Evolutionary conservation across 2,888 invertebrate species (phyloP), one percentile per base, ranked within the genome.

Genomic region (Hofmannophila pseudospretella): DNA sequence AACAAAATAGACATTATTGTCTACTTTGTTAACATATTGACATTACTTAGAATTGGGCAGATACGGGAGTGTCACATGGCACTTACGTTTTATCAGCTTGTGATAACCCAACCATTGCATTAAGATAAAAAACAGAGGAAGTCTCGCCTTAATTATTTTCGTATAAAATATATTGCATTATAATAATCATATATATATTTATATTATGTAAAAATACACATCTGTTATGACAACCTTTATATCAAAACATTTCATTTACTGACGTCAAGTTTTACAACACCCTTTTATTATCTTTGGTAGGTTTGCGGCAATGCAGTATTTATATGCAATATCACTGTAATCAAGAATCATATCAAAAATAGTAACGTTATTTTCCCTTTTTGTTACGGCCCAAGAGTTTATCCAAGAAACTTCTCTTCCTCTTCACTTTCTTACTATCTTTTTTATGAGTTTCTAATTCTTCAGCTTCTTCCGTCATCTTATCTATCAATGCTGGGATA

Each of bases 31-130:
- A 53, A 47, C 47, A 19, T 5, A 4, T 20, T 20, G 20, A 20
- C 20, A 20, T 43, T 50, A 58, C 55, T 58, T 60, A 63, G 54
- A 65, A 73, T 75, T 80, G 61, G 58, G 68, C 63, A 57, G 80
- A 81, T 78, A 82, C n/a, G 68, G 71, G 71, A 71, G 79, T 80
- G 80, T 78, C 82, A 78, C 81, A 79, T 77, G 80, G 75, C 81
- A 80, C 79, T 73, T 75, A 69, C 45, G 36, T 59, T 72, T 66
- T 82, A 84, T 84, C 82, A 74, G 58, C 60, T 63, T 56, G 56
- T 57, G 85, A 86, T 86, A 86, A 84, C 77, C 81, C 78, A 71
- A 72, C 71, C 73, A 72, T 63, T 79, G 73, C 74, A 76, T 73
- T 73, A 69, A 71, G 82, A 84, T 84, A 84, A 79, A 67, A 71